Base-by-base conservation (phyloP, 2,113 vertebrate genomes). In the Hemiscyllium ocellatum region DNA sequence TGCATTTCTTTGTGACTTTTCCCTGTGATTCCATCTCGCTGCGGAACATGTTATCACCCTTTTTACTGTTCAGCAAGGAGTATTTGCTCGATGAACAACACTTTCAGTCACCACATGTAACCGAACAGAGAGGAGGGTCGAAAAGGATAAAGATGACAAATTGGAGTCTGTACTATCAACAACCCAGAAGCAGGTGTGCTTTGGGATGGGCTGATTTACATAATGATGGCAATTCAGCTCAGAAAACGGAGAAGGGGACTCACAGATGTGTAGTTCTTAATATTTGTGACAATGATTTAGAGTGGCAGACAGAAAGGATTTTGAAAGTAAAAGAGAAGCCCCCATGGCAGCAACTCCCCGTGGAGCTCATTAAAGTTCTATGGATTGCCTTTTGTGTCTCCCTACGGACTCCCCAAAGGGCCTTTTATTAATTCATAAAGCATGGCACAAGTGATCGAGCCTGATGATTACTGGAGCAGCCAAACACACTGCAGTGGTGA, bases 341-440 rank as follows among this genome's bases (percentile, higher is more conserved):
- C 29, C 98, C 96, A 97, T 97, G 97, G 97, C 96, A 97, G 96
- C 97, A 69, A 96, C 97, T 98, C 98, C 98, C 98, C 97, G 97
- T 91, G 98, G 98, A 98, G 98, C 98, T 98, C 98, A 98, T 99
- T 99, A 98, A 97, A 98, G 97, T 97, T 98, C 98, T 97, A 97
- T 96, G 97, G 97, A 98, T 98, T 97, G 97, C 97, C 96, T 97
- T 97, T 98, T 98, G 98, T 97, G 97, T 97, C 98, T 98, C 97
- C 97, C 96, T 69, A 94, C 97, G 96, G 97, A 97, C 97, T 97
- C 97, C 98, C 98, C 97, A 97, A 98, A 98, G 98, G 97, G 97
- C 97, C 97, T 97, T 97, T 98, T 98, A 98, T 98, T 98, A 98
- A 98, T 98, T 98, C 98, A 98, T 98, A 98, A 98, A 98, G 98